phyloP scores from a whole-genome alignment of 53 echinoderm and acorn worm species.

The Temnopleurus reevesii region DNA sequence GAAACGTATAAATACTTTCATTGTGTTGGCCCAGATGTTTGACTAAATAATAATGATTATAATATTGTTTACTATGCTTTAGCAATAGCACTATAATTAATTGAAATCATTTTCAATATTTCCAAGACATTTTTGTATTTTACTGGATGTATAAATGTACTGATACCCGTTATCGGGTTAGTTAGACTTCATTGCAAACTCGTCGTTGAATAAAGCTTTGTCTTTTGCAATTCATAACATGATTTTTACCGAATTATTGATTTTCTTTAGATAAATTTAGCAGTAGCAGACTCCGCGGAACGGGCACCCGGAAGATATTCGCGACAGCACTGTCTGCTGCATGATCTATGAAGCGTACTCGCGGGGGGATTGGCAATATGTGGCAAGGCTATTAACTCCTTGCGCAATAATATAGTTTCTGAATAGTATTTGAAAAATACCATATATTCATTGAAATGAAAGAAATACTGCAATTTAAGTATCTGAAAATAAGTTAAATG shows the following conservation, averaged over 20 bases:
- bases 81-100: too few relatives aligned
- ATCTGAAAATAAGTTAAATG: background rate
- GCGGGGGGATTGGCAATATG: constrained; percentile 13
- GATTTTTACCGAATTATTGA: constrained; percentile 10
- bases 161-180: too few relatives aligned
- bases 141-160: too few relatives aligned
- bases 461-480: background rate
- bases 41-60: too few relatives aligned
- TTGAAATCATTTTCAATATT: too few relatives aligned
- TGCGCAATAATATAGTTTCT: constrained; percentile 20
- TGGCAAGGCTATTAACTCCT: background rate
- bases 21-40: too few relatives aligned
- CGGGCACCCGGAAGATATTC: constrained; percentile 38
- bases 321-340: background rate
- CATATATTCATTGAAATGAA: background rate
- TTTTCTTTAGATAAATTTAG: background rate
- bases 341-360: background rate
- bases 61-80: too few relatives aligned
- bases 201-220: background rate
- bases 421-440: background rate
- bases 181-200: background rate
- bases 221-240: background rate
- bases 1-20: too few relatives aligned
- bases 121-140: too few relatives aligned
- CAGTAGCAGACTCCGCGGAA: constrained; percentile 2